A percentile compares a stretch with the other conserved stretches of the same genome.
Evolutionary conservation across 2,797 vertebrate species (phyloP).

Genomic region (Phoxinus dragarum): DNA sequence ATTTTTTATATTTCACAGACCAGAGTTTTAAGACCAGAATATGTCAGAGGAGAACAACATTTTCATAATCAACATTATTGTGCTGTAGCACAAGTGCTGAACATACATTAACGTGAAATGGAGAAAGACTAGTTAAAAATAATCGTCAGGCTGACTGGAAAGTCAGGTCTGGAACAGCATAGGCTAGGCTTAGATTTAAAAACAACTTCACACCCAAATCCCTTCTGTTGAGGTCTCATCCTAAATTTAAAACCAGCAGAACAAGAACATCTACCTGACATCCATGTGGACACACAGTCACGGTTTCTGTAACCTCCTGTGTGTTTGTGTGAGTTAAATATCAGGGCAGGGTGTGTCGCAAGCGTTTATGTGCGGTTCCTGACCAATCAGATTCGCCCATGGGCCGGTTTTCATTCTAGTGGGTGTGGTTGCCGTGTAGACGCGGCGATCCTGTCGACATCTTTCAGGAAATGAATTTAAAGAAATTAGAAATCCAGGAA

Average conservation of each 20-base stretch:
- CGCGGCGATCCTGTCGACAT: constrained; percentile 77
- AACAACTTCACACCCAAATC: constrained; percentile 24
- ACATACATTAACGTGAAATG: neutral
- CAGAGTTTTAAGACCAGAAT: neutral
- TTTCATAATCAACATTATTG: neutral
- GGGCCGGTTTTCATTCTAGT: constrained; percentile 33
- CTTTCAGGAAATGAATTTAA: constrained; percentile 69
- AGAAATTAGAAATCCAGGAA: constrained; percentile 59
- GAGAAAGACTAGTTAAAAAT: neutral
- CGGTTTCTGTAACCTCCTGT: neutral
- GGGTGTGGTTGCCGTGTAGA: constrained; percentile 75
- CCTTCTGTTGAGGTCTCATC: neutral
- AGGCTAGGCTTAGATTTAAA: neutral
- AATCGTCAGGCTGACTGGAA: constrained; percentile 10
- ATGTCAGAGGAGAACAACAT: too few relatives aligned
- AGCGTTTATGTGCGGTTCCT: neutral
- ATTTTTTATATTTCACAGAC: too few relatives aligned
- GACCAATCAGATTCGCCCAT: constrained; percentile 41
- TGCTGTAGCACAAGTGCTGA: neutral
- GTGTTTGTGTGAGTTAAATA: neutral
- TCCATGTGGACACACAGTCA: neutral
- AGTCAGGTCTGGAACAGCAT: neutral
- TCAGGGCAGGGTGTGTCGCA: constrained; percentile 20
- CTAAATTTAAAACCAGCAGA: constrained; percentile 23
- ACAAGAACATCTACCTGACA: constrained; percentile 33